phyloP scores from a whole-genome alignment of 2,888 invertebrate species.

The Synergus itoensis region DNA sequence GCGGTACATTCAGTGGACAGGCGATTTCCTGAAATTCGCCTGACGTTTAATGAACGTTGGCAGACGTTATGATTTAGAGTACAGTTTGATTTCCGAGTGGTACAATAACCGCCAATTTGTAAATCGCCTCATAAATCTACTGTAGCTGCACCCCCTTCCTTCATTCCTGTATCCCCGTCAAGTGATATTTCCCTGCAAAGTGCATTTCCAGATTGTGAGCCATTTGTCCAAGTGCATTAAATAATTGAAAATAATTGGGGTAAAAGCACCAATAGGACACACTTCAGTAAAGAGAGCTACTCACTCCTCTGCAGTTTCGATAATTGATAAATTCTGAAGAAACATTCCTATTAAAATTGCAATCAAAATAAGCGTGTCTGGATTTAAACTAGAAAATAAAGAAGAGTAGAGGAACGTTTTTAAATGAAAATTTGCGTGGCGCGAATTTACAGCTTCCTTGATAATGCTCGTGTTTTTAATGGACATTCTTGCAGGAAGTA shows the following conservation, averaged over 20 bases:
- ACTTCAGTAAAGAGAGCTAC: too few relatives aligned
- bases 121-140: constrained; percentile 77
- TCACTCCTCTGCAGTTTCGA: too few relatives aligned
- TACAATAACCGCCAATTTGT: constrained; percentile 78
- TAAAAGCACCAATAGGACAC: background rate
- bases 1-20: background rate
- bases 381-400: background rate
- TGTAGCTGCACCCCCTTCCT: background rate
- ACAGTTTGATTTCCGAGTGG: constrained; percentile 75
- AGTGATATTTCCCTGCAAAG: constrained; percentile 51
- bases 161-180: constrained; percentile 20
- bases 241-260: background rate
- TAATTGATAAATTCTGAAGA: too few relatives aligned
- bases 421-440: background rate
- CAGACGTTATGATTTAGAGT: constrained; percentile 76
- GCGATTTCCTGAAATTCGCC: constrained; percentile 59
- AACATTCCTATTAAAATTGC: too few relatives aligned
- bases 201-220: background rate
- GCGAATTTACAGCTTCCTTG: background rate
- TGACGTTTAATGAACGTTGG: constrained; percentile 75
- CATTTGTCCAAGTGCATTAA: constrained; percentile 1
- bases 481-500: background rate
- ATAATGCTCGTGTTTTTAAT: background rate
- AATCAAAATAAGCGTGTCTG: too few relatives aligned
- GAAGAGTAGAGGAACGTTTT: background rate